Percentiles rank a stretch among this genome's conserved stretches.
phyloP scores from a whole-genome alignment of 1,140 invertebrate species.

The Cydia splendana region DNA sequence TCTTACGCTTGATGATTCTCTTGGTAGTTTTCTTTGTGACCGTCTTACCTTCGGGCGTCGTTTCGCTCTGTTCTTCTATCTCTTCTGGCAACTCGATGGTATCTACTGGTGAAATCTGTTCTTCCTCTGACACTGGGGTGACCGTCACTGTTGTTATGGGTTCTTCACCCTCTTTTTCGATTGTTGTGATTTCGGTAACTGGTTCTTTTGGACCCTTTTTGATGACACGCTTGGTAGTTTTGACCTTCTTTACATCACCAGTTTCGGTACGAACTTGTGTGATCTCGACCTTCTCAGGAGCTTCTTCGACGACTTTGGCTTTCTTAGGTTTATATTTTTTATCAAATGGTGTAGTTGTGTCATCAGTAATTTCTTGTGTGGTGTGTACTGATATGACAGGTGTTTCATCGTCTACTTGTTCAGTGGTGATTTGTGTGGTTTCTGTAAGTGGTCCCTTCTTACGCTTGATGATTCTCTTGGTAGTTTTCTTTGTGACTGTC shows the following conservation, averaged over 20 bases:
- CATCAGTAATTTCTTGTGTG: neutral
- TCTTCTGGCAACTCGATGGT: constrained; percentile 52
- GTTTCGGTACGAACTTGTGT: neutral
- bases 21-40: neutral
- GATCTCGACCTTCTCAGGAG: constrained; percentile 42
- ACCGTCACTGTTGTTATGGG: constrained; percentile 55
- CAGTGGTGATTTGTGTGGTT: neutral
- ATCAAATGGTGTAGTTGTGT: too few relatives aligned
- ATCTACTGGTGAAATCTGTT: neutral
- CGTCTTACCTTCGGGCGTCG: neutral
- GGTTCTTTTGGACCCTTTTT: constrained; percentile 65
- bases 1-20: constrained; percentile 1
- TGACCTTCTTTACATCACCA: neutral
- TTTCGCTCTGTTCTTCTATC: constrained; percentile 22
- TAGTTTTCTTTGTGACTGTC: neutral
- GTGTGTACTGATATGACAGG: neutral
- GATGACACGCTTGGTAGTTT: neutral
- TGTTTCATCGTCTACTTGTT: neutral
- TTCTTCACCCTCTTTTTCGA: constrained; percentile 71
- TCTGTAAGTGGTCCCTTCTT: neutral
- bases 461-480: neutral
- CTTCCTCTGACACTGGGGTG: neutral
- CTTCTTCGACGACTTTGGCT: neutral
- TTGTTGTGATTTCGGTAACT: constrained; percentile 73
- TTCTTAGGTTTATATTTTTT: too few relatives aligned